Evolutionary conservation across 1,140 invertebrate genomes (phyloP).

Genomic region (Drosophila malerkotliana): DNA sequence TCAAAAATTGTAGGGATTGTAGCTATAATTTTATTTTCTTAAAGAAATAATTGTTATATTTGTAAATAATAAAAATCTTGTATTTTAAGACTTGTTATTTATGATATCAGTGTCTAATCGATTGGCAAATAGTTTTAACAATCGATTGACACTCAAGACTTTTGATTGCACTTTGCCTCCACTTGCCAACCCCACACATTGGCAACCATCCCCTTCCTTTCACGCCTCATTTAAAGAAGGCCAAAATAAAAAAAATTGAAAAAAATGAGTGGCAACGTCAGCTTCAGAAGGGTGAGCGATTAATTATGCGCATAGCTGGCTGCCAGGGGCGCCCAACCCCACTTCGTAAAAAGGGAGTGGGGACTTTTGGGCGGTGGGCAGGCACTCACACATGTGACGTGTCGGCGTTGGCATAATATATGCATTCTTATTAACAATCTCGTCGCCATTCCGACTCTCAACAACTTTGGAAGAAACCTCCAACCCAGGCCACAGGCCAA

Average conservation of each 20-base stretch:
- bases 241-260: conserved; percentile 11
- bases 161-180: conserved; percentile 14
- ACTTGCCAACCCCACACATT: background rate
- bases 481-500: conserved; percentile 1
- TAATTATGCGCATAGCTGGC: conserved; percentile 37
- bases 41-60: background rate
- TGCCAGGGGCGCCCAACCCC: conserved; percentile 2
- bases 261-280: conserved; percentile 19
- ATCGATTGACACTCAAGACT: background rate
- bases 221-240: background rate
- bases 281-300: conserved; percentile 35
- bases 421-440: conserved; percentile 82
- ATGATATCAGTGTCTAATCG: conserved; percentile 4
- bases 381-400: conserved; percentile 30
- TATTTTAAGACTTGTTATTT: background rate
- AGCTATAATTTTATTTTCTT: conserved; percentile 1
- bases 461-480: conserved; percentile 49
- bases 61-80: too few species aligned
- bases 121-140: conserved; percentile 2
- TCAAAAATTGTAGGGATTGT: conserved; percentile 25
- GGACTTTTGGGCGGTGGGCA: background rate
- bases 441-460: conserved; percentile 67
- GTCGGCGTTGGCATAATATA: conserved; percentile 72
- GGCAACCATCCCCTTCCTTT: conserved; percentile 5
- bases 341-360: background rate